Base-by-base conservation (phyloP, 2,888 invertebrate genomes). In the Rhingia campestris region DNA sequence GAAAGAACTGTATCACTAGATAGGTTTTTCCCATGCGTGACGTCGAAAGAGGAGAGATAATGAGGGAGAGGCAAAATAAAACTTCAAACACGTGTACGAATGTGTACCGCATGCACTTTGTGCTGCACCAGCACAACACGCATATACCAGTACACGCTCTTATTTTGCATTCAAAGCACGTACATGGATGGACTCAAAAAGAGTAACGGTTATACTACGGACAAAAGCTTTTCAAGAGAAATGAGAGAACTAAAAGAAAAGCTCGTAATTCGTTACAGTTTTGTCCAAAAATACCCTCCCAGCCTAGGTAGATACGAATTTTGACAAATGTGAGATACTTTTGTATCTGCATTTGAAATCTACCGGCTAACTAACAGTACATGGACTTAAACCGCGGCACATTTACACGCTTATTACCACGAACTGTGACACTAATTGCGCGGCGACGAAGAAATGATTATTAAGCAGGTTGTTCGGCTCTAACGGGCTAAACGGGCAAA, bases 21-120 rank as follows among this genome's bases (percentile, higher is more conserved):
- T 74, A n/a, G 66, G 79, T 49, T 74, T 79, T 74, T 66, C 74
- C 70, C 70, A 80, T 80, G 74, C 74, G 66, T 84, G 80, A 84
- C 76, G 70, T 69, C 54, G 49, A 14, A 22, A 9, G 6, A 10
- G 49, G 53, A 56, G 41, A 37, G 53, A 73, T 37, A 14, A 37
- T 49, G 12, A 77, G 49, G 45, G 10, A 35, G 33, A 59, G 43
- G 22, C 4, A 39, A 61, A 33, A 12, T 43, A 69, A 6, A 61
- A 14, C 12, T 35, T 45, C 47, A 69, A 82, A 74, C 82, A 82
- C 82, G 82, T 82, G 81, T 72, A 72, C 61, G 49, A 64, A 76
- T 69, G 58, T 81, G 63, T 76, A 66, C 59, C 79, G 33, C 22
- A 12, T 77, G 67, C 67, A 73, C 41, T 37, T 12, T 9, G 6